A percentile compares a stretch with the other conserved stretches of the same genome.
phyloP scores from a whole-genome alignment of 2,113 vertebrate genomes.

The Vombatus ursinus region DNA sequence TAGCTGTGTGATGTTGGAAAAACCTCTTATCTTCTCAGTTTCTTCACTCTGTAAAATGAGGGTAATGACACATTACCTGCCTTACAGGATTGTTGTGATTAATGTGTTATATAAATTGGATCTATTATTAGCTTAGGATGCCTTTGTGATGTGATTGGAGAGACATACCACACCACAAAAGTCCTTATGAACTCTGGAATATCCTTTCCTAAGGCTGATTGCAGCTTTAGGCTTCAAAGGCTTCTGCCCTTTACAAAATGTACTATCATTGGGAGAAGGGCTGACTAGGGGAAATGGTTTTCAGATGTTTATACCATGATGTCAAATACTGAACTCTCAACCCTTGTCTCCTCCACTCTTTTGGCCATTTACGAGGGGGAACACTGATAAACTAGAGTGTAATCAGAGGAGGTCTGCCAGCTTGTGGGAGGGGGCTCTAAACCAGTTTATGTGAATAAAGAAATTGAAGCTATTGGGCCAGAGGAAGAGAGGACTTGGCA shows the following conservation, averaged over 20 bases:
- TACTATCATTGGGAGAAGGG: background rate
- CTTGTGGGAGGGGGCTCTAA: background rate
- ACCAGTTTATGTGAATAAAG: background rate
- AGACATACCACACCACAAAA: background rate
- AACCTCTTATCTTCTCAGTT: background rate
- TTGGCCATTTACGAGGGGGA: background rate
- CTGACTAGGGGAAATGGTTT: background rate
- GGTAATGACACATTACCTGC: background rate
- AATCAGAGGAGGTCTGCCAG: background rate
- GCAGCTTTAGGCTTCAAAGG: background rate
- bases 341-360: background rate
- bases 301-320: background rate
- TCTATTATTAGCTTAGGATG: background rate
- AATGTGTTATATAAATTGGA: background rate
- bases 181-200: background rate
- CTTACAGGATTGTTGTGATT: background rate
- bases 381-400: background rate
- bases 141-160: background rate
- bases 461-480: background rate
- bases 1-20: background rate
- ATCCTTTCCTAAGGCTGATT: background rate
- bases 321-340: background rate
- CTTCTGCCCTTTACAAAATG: background rate
- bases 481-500: background rate
- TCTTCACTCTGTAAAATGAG: background rate